Conservation (phyloP, 2,888 invertebrate species). For the Tetrapedia diversipes region DNA sequence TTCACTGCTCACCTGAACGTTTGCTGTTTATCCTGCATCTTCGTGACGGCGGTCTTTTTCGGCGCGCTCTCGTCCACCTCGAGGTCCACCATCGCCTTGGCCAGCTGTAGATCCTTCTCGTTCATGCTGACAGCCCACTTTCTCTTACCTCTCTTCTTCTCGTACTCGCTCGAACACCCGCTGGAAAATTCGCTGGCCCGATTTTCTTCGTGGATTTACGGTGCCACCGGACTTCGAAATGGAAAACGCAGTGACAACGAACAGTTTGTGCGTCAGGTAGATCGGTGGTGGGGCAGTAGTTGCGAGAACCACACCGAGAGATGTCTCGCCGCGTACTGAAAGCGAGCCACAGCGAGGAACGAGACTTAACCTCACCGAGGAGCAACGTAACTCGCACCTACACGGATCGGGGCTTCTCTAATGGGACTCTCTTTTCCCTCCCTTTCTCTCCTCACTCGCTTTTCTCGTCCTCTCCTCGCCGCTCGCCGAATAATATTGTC, state of each 20-base stretch:
- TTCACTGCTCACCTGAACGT: slow-evolving; percentile 78
- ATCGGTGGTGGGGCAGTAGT: neutral
- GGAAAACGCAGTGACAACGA: neutral
- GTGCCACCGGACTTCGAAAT: too few relatives aligned
- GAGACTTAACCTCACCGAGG: slow-evolving; percentile 54
- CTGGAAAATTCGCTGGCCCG: too few relatives aligned
- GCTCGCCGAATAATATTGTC: slow-evolving; percentile 53
- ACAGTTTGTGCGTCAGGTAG: too few relatives aligned
- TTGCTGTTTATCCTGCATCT: slow-evolving; percentile 87
- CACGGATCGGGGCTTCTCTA: slow-evolving; percentile 29
- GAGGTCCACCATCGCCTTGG: slow-evolving; percentile 87
- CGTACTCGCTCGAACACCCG: too few relatives aligned
- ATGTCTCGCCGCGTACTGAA: slow-evolving; percentile 72
- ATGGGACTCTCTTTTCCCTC: slow-evolving; percentile 21
- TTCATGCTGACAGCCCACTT: slow-evolving; percentile 84
- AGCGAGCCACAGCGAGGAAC: slow-evolving; percentile 24
- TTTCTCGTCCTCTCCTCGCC: slow-evolving; percentile 4
- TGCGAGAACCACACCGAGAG: slow-evolving; percentile 65
- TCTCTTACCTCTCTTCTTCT: neutral
- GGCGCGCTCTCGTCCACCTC: slow-evolving; percentile 83
- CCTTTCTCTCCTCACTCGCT: slow-evolving; percentile 10
- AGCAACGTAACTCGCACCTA: slow-evolving; percentile 12
- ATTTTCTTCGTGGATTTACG: too few relatives aligned
- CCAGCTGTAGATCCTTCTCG: slow-evolving; percentile 89
- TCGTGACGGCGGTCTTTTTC: slow-evolving; percentile 86